Evolutionary conservation across 2,797 vertebrate genomes (phyloP).

Genomic region (Thalassophryne amazonica): DNA sequence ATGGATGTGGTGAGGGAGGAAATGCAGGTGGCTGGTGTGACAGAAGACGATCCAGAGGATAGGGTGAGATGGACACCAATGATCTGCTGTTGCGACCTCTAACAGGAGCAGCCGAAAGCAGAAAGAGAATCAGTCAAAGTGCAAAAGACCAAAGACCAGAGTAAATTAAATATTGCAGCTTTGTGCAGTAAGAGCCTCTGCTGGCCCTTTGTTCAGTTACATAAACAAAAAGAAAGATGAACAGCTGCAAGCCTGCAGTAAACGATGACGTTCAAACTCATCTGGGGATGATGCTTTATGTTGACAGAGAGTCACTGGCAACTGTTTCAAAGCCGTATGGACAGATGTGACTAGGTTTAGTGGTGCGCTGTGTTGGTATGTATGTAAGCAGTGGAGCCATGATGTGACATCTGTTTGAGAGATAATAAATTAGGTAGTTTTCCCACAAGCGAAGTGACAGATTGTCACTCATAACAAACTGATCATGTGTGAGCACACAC

Average conservation of each 20-base stretch:
- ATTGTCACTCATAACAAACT: slow-evolving; percentile 61
- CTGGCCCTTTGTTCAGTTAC: not conserved
- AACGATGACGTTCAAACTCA: not conserved
- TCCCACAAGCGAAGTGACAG: slow-evolving; percentile 22
- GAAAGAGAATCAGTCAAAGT: no score
- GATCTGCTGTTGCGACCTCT: no score
- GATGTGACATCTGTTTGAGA: slow-evolving; percentile 60
- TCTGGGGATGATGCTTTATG: not conserved
- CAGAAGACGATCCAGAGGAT: no score
- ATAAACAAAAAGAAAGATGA: not conserved
- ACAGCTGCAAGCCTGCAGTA: not conserved
- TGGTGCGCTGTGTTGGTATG: slow-evolving; percentile 20
- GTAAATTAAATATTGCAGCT: not conserved
- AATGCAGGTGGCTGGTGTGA: no score
- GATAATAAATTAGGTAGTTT: slow-evolving; percentile 59
- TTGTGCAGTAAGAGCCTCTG: not conserved
- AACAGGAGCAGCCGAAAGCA: no score
- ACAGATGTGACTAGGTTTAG: slow-evolving; percentile 29
- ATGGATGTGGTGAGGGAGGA: no score
- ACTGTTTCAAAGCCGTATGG: slow-evolving; percentile 27
- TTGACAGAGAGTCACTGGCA: slow-evolving; percentile 18
- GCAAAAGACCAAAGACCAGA: slow-evolving; percentile 5
- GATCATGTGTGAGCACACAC: not conserved
- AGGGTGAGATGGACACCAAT: no score
- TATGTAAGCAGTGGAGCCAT: slow-evolving; percentile 14